A percentile compares a stretch with the other conserved stretches of the same genome.
Evolutionary conservation across 2,113 vertebrate species (phyloP).

Genomic region (Physeter macrocephalus): DNA sequence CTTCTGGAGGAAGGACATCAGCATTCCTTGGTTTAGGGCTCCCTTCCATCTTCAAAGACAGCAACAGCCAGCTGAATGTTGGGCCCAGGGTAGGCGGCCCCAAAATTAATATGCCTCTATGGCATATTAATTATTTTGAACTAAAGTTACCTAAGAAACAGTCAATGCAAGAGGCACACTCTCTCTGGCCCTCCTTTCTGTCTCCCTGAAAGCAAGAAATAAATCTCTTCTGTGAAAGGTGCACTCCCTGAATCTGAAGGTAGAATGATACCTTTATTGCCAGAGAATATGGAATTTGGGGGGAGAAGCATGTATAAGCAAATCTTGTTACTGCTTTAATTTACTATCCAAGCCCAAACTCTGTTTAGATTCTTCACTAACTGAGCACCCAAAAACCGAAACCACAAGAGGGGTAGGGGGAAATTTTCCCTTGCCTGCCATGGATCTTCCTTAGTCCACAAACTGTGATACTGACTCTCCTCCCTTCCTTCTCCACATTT

Average conservation of each 20-base stretch:
- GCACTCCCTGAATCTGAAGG: too few species aligned
- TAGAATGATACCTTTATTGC: too few species aligned
- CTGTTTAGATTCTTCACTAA: not conserved
- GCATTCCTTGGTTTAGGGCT: not conserved
- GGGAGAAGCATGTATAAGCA: too few species aligned
- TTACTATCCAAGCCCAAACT: not conserved
- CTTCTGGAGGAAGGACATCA: not conserved
- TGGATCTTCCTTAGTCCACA: rapidly evolving
- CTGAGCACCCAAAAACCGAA: not conserved
- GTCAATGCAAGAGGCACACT: not conserved
- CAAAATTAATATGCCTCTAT: not conserved
- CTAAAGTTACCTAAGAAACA: not conserved
- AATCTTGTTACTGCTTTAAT: not conserved
- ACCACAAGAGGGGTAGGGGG: too few species aligned
- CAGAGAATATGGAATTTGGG: too few species aligned
- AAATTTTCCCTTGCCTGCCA: not conserved
- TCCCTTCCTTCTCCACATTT: not conserved
- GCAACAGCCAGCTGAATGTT: not conserved
- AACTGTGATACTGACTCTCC: not conserved
- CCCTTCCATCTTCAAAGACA: not conserved
- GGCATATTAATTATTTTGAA: not conserved
- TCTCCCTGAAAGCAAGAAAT: not conserved
- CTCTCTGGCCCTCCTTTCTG: not conserved
- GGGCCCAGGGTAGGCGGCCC: not conserved
- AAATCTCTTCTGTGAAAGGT: too few species aligned